Evolutionary conservation across 2,113 vertebrate genomes (phyloP), one percentile per base, ranked within the genome.

Genomic region (Anser cygnoides): DNA sequence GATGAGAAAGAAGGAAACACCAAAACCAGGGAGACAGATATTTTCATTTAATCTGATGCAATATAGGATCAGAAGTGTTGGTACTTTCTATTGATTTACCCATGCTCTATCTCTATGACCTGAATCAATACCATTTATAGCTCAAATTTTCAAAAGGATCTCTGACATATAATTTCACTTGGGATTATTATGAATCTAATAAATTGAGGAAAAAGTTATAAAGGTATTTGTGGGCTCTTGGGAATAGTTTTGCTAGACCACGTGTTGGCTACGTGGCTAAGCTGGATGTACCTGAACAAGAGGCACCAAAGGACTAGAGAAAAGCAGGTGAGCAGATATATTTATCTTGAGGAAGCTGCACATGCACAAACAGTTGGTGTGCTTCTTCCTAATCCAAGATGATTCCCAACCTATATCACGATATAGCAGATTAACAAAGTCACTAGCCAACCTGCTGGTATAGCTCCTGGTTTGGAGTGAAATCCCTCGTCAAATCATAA

Each of bases 401-500:
- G n/a, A 79, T 89, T 93, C 77, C 44, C 57, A 58, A 89, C 76
- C 29, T 0, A 0, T 71, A 31, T 82, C 52, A 79, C 37, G n/a
- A 84, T 65, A 58, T 15, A 87, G n/a, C 39, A 68, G 87, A 90
- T 87, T 91, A 88, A 41, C 62, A 79, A 89, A 70, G 25, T 70
- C 65, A 23, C 91, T 28, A 66, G 66, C 52, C 54, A 79, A 74
- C 15, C 43, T 91, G 50, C 58, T 85, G 71, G 22, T 63, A 39
- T 1, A 80, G 23, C 63, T 85, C 44, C 54, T 68, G 35, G 35
- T 73, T 25, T 21, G 71, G 66, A 79, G 54, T 77, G 67, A 95
- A 96, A 94, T 61, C 59, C 31, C 41, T 91, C 28, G 54, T 90
- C n/a, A n/a, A 76, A 87, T 26, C 21, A 5, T 83, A 83, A 92